A percentile compares a stretch with the other conserved stretches of the same genome.
These are phyloP conservation scores for Hiodon alosoides DNA, from an alignment of 2,113 vertebrate species.

Conservation along the genomic window DNA sequence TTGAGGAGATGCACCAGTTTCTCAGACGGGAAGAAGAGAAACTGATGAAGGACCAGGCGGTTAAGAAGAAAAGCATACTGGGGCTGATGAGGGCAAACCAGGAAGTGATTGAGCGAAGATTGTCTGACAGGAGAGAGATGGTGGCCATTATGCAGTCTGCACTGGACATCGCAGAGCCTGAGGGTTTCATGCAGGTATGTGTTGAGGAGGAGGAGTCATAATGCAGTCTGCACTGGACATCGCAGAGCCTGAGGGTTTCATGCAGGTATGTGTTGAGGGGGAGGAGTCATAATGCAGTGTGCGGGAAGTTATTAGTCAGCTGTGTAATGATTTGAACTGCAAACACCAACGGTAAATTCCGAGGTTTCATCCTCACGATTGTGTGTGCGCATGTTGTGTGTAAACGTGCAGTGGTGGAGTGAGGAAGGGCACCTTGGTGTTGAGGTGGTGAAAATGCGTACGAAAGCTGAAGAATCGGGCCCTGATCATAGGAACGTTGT, in stretches of 20 bases:
- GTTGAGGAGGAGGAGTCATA: neutral
- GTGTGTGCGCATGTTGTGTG: slow-evolving; percentile 8
- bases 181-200: slow-evolving; percentile 33
- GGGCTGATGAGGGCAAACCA: slow-evolving; percentile 27
- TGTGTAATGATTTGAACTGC: too few relatives aligned
- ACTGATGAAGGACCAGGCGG: slow-evolving; percentile 29
- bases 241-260: slow-evolving; percentile 22
- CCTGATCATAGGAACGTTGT: neutral
- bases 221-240: neutral
- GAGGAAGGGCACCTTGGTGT: slow-evolving; percentile 22
- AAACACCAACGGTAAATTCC: too few relatives aligned
- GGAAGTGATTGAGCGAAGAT: slow-evolving; percentile 17
- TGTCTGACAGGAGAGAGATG: slow-evolving; percentile 33
- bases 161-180: slow-evolving; percentile 28
- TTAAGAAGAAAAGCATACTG: slow-evolving; percentile 16
- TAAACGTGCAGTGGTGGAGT: slow-evolving; percentile 34
- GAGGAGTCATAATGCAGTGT: neutral
- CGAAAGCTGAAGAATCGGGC: too few relatives aligned
- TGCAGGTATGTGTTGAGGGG: slow-evolving; percentile 16
- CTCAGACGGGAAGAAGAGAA: slow-evolving; percentile 43
- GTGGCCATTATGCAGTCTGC: slow-evolving; percentile 10
- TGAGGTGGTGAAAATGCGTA: slow-evolving; percentile 15
- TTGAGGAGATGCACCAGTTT: slow-evolving; percentile 45
- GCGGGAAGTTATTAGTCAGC: neutral
- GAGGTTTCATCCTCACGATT: neutral